Conservation (phyloP, 2,113 vertebrate genomes). For the Chrysochloris asiatica region DNA sequence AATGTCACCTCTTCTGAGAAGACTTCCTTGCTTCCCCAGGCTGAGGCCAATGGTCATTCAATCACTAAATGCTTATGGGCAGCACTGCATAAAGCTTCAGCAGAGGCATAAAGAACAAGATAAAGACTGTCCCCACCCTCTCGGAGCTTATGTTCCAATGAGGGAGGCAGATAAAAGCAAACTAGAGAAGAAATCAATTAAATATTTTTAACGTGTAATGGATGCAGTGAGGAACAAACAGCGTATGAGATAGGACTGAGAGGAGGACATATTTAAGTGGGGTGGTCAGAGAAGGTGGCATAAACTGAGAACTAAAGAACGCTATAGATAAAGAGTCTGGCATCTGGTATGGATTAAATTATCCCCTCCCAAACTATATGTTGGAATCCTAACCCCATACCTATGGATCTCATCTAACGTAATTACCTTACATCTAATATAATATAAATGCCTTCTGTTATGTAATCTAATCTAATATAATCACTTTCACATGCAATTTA, state of each 20-base stretch:
- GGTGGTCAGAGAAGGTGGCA: background rate
- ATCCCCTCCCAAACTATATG: background rate
- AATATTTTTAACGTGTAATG: background rate
- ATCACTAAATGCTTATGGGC: background rate
- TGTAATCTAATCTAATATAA: background rate
- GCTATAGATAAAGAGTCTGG: background rate
- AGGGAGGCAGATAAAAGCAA: background rate
- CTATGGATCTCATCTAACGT: background rate
- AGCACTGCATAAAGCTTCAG: accelerated
- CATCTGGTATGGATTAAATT: background rate
- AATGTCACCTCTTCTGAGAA: background rate
- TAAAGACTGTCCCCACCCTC: background rate
- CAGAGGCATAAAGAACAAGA: background rate
- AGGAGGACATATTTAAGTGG: background rate
- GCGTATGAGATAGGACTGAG: background rate
- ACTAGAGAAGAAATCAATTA: background rate
- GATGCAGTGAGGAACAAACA: background rate
- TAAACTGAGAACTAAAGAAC: background rate
- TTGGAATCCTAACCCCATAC: background rate
- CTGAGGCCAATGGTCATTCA: background rate
- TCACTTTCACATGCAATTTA: background rate
- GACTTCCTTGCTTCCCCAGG: background rate
- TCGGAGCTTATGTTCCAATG: background rate
- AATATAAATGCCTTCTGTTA: background rate
- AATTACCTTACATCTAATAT: background rate